Base-by-base conservation (phyloP, 2,797 vertebrate species). In the Telmatherina bonti region DNA sequence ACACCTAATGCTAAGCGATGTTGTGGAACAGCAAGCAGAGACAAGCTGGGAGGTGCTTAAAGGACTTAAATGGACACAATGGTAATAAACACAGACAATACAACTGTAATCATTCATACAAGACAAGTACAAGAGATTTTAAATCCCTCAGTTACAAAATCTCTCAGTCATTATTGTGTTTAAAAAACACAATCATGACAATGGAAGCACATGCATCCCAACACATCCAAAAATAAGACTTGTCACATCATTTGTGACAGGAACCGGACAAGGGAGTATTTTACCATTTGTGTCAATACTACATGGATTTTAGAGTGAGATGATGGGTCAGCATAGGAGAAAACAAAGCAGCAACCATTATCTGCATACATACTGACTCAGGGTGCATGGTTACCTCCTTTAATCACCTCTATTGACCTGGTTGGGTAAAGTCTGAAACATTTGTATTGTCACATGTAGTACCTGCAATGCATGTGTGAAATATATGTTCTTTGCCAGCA, bases 21-120 rank as follows among this genome's bases (percentile, higher is more conserved):
- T 51, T 73, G 73, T 79, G 51, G 60, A 85, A 67, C 71, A 51
- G 67, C 66, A 56, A 59, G 54, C 64, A 61, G 51, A 74, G 73
- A 69, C 9, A 27, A 43, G 57, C 59, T 16, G 49, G 82, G 84
- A 76, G 67, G 71, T 74, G 76, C 82, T 76, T 75, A 69, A 7
- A 30, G 13, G 52, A 70, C 70, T 86, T 88, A 78, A 88, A 84
- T 74, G 74, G 67, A 59, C 90, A 84, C 82, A 88, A 89, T 86
- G n/a, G n/a, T n/a, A n/a, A n/a, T 84, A 87, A 70, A 77, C 82
- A 86, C 78, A 92, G 83, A 88, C 83, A n/a, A 90, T 74, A 76
- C 62, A 66, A 82, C 76, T 61, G 85, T 83, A 79, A 87, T 69
- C 62, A 81, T 86, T 45, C 79, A 70, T 33, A 70, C 51, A 13